A percentile compares a stretch with the other conserved stretches of the same genome.
Conservation (phyloP, 2,113 vertebrate species). For the Dicentrarchus labrax region DNA sequence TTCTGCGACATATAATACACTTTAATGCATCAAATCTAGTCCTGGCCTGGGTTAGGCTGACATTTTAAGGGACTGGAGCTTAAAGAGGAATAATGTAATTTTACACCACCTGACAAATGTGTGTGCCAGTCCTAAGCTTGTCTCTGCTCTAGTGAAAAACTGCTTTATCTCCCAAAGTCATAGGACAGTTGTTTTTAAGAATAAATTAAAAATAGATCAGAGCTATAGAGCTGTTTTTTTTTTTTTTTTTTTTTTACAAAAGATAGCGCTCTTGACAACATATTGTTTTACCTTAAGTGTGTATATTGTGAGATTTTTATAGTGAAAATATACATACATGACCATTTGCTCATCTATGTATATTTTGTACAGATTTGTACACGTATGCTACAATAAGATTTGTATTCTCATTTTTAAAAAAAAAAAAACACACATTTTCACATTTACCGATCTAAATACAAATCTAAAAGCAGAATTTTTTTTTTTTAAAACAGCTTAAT, state of each 20-base stretch:
- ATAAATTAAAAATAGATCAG: neutral
- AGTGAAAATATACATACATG: neutral
- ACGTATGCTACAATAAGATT: neutral
- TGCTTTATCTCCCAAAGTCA: neutral
- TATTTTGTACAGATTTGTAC: too few relatives aligned
- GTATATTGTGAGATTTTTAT: neutral
- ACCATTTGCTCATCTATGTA: too few relatives aligned
- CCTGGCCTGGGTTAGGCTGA: neutral
- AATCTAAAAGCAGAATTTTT: too few relatives aligned
- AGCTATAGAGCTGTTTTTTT: too few relatives aligned
- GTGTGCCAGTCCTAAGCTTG: neutral
- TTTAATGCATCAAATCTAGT: neutral
- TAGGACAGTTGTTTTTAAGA: neutral
- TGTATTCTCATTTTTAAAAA: neutral
- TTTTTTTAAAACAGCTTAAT: too few relatives aligned
- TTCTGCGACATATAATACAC: neutral
- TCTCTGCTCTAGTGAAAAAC: neutral
- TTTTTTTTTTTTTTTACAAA: neutral
- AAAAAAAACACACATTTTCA: too few relatives aligned
- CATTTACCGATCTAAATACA: neutral
- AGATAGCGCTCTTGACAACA: neutral
- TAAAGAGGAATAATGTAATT: neutral
- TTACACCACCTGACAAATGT: slow-evolving; percentile 3
- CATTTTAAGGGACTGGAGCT: slow-evolving; percentile 4
- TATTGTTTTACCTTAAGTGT: neutral